Base-by-base conservation (phyloP, 2,797 vertebrate species). In the Monodelphis domestica region DNA sequence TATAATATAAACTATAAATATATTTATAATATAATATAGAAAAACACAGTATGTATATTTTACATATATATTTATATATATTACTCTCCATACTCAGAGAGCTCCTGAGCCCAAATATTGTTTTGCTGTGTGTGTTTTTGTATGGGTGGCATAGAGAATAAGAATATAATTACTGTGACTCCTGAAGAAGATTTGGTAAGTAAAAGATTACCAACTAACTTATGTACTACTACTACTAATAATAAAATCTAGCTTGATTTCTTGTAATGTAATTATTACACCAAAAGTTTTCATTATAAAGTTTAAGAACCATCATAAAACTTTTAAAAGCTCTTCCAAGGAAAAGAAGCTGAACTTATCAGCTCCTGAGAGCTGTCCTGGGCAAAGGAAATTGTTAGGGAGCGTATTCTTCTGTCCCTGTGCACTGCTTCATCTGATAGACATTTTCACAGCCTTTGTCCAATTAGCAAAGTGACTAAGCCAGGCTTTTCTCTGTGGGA, bases 311-410 rank as follows among this genome's bases (percentile, higher is more conserved):
- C 11, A 2, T 53, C 90, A 57, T 93, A 24, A 29, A 92, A 55
- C 12, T 53, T 26, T 90, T 38, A 56, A 33, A 63, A 91, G 33
- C 52, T 93, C 70, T 96, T 90, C 87, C 38, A 92, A 94, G 57
- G 54, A 88, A 89, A 89, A 54, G 90, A 56, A 94, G 55, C 45
- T 89, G 57, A 2, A 33, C 26, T 51, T 92, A 2, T 1, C 28
- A 53, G 70, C 14, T 9, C 55, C 30, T 50, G 30, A 28, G 11
- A 51, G 26, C 55, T 70, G 28, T 87, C 89, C n/a, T 50, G 78
- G 90, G 51, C 88, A 70, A 54, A 87, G 78, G 92, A 89, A 33
- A n/a, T 4, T 24, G 5, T 24, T 2, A 24, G 10, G 21, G 1
- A 1, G n/a, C 21, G 0, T 5, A 78, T 53, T 38, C 53, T 57